A percentile compares a stretch with the other conserved stretches of the same genome.
These are phyloP conservation scores for Myanophis thanlyinensis DNA, from an alignment of 2,113 vertebrate species.

Conservation along the genomic window DNA sequence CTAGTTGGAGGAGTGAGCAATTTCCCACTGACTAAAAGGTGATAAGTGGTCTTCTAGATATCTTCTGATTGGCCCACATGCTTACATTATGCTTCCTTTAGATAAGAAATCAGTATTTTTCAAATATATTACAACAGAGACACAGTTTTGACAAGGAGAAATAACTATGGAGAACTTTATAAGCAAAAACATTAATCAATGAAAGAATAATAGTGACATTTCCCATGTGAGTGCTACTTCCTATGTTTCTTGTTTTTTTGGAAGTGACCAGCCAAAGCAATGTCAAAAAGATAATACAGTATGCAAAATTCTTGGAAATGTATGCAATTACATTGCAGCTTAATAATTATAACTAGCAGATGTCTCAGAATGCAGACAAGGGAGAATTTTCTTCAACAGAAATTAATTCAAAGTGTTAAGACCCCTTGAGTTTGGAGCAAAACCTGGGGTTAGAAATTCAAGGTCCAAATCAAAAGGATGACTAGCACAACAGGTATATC, in stretches of 20 bases:
- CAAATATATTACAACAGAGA: neutral
- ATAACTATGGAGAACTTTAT: neutral
- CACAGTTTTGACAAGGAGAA: neutral
- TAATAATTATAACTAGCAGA: neutral
- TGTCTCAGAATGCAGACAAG: neutral
- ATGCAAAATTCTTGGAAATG: neutral
- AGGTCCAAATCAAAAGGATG: neutral
- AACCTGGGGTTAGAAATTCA: neutral
- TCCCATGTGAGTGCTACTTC: neutral
- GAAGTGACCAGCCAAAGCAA: neutral
- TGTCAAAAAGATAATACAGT: neutral
- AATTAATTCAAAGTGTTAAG: neutral
- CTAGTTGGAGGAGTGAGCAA: neutral
- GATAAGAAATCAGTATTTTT: neutral
- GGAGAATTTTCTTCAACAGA: neutral
- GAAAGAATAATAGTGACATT: neutral
- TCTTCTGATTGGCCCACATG: neutral
- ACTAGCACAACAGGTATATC: neutral
- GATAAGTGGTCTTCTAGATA: neutral
- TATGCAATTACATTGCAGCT: neutral
- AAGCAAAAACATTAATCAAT: neutral
- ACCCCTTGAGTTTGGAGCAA: neutral
- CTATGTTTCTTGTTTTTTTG: neutral
- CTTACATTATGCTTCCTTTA: neutral
- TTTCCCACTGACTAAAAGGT: neutral